Percentiles rank a stretch among this genome's conserved stretches.
These are phyloP conservation scores for Idaea dimidiata DNA, from an alignment of 2,888 invertebrate genomes.

Conservation along the genomic window DNA sequence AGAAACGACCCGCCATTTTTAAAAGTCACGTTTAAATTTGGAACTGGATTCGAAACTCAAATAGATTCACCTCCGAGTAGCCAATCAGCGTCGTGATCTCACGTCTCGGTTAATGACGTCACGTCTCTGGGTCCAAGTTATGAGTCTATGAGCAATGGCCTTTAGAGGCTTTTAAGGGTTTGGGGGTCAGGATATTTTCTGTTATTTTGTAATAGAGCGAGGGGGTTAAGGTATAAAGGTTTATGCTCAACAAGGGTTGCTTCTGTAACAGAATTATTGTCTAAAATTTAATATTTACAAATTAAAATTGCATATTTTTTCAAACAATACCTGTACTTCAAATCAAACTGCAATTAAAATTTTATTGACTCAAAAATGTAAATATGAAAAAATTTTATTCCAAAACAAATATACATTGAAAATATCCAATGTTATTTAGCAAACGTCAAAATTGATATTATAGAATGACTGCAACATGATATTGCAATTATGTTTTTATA, in stretches of 20 bases:
- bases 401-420: too few relatives aligned
- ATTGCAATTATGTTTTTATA: too few relatives aligned
- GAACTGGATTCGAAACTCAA: not conserved
- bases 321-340: too few relatives aligned
- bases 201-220: not conserved
- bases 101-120: not conserved
- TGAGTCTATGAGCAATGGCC: not conserved
- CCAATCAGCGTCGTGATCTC: not conserved
- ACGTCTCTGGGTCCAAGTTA: not conserved
- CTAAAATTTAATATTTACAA: too few relatives aligned
- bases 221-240: not conserved
- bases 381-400: too few relatives aligned
- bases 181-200: not conserved
- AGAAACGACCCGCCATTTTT: not conserved
- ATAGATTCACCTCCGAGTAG: not conserved
- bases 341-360: too few relatives aligned
- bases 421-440: too few relatives aligned
- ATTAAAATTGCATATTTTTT: too few relatives aligned
- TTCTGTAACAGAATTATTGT: too few relatives aligned
- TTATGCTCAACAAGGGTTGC: not conserved
- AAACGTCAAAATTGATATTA: too few relatives aligned
- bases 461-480: too few relatives aligned
- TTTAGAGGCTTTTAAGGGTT: not conserved
- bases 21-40: not conserved
- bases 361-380: too few relatives aligned